Conservation (phyloP, 1,140 invertebrate genomes). For the Drosophila kurseongensis region DNA sequence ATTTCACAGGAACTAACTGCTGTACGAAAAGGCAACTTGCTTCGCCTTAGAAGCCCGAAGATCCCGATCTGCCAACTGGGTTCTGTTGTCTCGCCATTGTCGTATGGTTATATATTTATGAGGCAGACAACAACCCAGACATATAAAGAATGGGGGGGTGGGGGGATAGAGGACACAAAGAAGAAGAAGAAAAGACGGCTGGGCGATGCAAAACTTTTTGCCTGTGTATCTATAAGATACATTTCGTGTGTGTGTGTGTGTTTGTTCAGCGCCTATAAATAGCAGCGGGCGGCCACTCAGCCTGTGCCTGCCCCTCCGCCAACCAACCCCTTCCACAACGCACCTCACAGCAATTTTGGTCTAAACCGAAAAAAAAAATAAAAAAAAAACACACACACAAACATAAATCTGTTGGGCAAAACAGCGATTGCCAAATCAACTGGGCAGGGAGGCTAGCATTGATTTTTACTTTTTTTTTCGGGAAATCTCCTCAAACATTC, state of each 20-base stretch:
- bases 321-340: slow-evolving; percentile 16
- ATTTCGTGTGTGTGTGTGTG: slow-evolving; percentile 61
- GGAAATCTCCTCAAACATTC: slow-evolving; percentile 49
- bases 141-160: neutral
- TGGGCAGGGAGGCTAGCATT: slow-evolving; percentile 12
- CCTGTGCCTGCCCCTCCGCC: slow-evolving; percentile 23
- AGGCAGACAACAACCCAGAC: slow-evolving; percentile 56
- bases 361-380: slow-evolving; percentile 36
- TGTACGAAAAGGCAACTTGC: slow-evolving; percentile 60
- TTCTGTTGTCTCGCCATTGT: slow-evolving; percentile 70
- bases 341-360: slow-evolving; percentile 44
- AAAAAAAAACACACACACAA: slow-evolving; percentile 34
- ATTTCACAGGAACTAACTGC: slow-evolving; percentile 72
- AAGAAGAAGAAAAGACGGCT: neutral
- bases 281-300: slow-evolving; percentile 64
- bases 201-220: slow-evolving; percentile 55
- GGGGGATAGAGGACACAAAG: too few relatives aligned
- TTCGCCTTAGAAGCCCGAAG: slow-evolving; percentile 38
- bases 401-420: slow-evolving; percentile 64
- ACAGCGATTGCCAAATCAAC: slow-evolving; percentile 65
- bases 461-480: slow-evolving; percentile 52
- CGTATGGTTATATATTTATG: slow-evolving; percentile 62
- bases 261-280: slow-evolving; percentile 72
- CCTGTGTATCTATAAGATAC: slow-evolving; percentile 78
- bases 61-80: slow-evolving; percentile 46